Conservation (phyloP, 1,140 invertebrate species). For the Paraescarpia echinospica region DNA sequence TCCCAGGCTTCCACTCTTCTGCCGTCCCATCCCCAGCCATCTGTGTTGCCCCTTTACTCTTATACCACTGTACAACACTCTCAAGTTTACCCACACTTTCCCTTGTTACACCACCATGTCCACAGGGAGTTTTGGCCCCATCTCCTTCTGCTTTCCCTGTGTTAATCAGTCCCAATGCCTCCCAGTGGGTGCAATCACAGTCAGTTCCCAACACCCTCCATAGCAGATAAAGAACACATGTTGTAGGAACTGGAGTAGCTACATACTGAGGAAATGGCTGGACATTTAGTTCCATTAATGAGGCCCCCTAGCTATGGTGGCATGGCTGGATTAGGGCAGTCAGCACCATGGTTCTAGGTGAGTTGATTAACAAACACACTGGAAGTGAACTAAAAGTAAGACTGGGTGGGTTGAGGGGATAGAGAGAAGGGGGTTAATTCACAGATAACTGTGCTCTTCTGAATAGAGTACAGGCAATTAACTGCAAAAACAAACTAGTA, state of each 20-base stretch:
- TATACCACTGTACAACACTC: not conserved
- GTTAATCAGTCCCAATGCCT: not conserved
- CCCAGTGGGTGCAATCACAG: not conserved
- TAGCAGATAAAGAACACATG: not conserved
- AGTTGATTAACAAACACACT: not conserved
- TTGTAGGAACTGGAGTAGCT: not conserved
- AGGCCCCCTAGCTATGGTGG: not conserved
- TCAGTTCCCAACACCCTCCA: not conserved
- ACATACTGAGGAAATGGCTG: not conserved
- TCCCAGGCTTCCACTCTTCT: no score
- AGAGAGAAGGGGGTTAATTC: not conserved
- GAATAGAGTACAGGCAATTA: not conserved
- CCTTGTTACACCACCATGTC: not conserved
- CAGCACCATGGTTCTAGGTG: not conserved
- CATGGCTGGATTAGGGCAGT: not conserved
- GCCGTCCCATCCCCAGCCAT: not conserved
- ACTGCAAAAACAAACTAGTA: not conserved
- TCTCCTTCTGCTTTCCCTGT: not conserved
- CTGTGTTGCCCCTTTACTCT: not conserved
- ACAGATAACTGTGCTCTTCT: not conserved
- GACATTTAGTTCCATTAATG: not conserved
- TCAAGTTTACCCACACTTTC: not conserved
- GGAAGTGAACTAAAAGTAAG: not conserved
- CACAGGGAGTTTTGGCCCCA: not conserved
- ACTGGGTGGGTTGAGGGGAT: not conserved